Conservation (phyloP, 2,888 invertebrate genomes). For the Chaetogeoica ovagalla region DNA sequence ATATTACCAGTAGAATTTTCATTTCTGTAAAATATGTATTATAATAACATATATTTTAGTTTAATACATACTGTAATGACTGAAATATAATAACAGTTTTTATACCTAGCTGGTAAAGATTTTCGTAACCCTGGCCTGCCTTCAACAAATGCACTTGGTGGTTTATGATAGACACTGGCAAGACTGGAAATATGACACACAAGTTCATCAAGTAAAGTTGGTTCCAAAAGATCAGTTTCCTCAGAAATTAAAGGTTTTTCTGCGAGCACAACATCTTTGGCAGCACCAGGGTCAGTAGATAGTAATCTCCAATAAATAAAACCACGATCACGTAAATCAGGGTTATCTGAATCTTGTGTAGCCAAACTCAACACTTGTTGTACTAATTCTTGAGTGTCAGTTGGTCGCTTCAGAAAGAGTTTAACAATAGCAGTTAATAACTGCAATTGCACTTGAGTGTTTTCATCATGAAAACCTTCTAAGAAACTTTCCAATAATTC, state of each 20-base stretch:
- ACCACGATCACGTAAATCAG: slow-evolving; percentile 95
- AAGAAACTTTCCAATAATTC: slow-evolving; percentile 96
- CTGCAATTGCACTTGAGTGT: slow-evolving; percentile 95
- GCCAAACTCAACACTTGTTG: slow-evolving; percentile 91
- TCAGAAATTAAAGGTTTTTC: slow-evolving; percentile 99
- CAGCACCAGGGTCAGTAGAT: slow-evolving; percentile 98
- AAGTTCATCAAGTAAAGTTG: slow-evolving; percentile 94
- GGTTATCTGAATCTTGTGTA: slow-evolving; percentile 95
- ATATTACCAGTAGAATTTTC: slow-evolving; percentile 50
- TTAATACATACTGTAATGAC: neutral
- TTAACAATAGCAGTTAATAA: slow-evolving; percentile 97
- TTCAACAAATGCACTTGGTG: slow-evolving; percentile 97
- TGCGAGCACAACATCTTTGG: slow-evolving; percentile 97
- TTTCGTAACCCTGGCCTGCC: slow-evolving; percentile 75
- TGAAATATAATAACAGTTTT: neutral
- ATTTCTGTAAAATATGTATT: slow-evolving; percentile 43
- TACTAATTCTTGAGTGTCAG: slow-evolving; percentile 97
- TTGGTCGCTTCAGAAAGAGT: slow-evolving; percentile 94
- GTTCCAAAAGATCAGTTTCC: slow-evolving; percentile 96
- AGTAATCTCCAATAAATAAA: slow-evolving; percentile 99
- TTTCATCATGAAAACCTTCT: slow-evolving; percentile 97
- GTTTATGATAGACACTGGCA: slow-evolving; percentile 98
- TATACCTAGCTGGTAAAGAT: slow-evolving; percentile 69
- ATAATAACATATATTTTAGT: neutral
- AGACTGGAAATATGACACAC: slow-evolving; percentile 98